A percentile compares a stretch with the other conserved stretches of the same genome.
Evolutionary conservation across 2,797 vertebrate genomes (phyloP).

Genomic region (Eremophila alpestris): DNA sequence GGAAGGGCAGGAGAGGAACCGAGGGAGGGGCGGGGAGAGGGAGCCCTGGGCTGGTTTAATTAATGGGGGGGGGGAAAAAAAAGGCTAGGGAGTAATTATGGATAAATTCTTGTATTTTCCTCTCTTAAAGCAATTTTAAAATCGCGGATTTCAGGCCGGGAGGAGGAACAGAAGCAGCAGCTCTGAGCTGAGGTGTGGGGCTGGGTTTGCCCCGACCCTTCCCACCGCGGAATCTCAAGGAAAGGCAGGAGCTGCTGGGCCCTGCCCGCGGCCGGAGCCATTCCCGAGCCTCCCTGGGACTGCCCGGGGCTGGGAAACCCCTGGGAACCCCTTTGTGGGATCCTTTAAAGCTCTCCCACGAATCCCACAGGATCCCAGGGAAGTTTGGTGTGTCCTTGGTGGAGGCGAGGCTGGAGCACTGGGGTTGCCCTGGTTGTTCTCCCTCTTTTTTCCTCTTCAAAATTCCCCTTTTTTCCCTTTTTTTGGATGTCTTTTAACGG

Average conservation of each 20-base stretch:
- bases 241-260: not conserved
- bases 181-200: rapidly evolving
- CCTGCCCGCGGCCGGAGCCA: not conserved
- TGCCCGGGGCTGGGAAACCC: not conserved
- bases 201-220: not conserved
- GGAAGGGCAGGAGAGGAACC: not conserved
- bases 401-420: not conserved
- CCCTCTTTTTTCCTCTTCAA: not conserved
- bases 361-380: not conserved
- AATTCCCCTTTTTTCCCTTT: not conserved
- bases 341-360: not conserved
- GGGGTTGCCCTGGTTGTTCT: not conserved
- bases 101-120: not conserved
- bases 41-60: not conserved
- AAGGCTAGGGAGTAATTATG: not conserved
- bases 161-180: not conserved
- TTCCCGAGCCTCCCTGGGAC: not conserved
- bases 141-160: not conserved
- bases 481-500: not conserved
- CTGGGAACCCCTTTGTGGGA: not conserved
- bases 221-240: rapidly evolving
- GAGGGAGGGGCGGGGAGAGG: not conserved
- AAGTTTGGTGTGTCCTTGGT: not conserved
- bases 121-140: too few species aligned
- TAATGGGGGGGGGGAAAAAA: not conserved